These are phyloP conservation scores for Peromyscus nudipes DNA, from an alignment of 2,797 vertebrate genomes.

Conservation along the genomic window DNA sequence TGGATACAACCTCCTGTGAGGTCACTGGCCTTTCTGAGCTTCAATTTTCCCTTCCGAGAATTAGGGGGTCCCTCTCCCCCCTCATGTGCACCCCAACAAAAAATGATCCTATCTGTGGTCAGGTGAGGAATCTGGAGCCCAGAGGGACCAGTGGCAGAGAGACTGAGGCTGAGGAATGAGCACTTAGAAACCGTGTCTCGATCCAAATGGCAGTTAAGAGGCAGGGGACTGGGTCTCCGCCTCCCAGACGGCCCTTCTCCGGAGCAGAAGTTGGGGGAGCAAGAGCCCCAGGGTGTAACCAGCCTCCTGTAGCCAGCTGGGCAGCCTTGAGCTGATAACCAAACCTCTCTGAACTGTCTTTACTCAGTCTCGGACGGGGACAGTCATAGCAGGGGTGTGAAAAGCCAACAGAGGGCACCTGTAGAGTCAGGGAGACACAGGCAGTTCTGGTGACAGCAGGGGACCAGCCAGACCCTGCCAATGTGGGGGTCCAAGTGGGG, in stretches of 20 bases:
- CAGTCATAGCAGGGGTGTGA: rapidly evolving
- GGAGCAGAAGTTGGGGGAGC: conserved; percentile 22
- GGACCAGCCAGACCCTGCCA: background rate
- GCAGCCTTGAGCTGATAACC: conserved; percentile 53
- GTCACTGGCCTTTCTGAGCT: background rate
- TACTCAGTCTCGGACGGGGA: background rate
- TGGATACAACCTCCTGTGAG: background rate
- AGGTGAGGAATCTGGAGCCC: background rate
- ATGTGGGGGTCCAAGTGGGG: too few relatives aligned
- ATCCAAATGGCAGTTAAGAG: background rate
- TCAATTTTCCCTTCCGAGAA: conserved; percentile 25
- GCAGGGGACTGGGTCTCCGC: background rate
- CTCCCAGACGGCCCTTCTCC: conserved; percentile 31
- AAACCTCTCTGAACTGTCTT: conserved; percentile 75
- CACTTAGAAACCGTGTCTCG: background rate
- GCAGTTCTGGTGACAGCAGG: background rate
- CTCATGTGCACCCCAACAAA: background rate
- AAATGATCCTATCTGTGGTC: background rate
- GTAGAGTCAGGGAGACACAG: rapidly evolving
- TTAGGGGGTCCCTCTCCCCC: background rate
- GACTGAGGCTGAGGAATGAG: background rate
- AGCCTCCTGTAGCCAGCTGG: conserved; percentile 67
- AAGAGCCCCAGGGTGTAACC: conserved; percentile 58
- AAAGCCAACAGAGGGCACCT: background rate
- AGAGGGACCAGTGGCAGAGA: background rate